phyloP scores from a whole-genome alignment of 2,113 vertebrate species.

The Nyctibius bracteatus region DNA sequence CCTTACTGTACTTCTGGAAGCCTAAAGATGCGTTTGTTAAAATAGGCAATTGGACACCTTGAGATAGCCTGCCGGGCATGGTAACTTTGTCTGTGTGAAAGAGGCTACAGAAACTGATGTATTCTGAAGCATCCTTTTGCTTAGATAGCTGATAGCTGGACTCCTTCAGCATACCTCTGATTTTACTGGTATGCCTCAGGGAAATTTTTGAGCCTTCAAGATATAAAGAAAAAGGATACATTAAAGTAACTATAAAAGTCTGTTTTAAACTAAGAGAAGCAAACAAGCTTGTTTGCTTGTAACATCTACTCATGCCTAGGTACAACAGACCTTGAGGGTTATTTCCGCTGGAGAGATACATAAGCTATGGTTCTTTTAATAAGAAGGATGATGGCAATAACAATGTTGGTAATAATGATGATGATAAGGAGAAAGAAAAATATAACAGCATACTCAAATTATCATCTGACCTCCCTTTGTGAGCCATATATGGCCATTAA shows the following conservation, averaged over 20 bases:
- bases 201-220: conserved; percentile 3
- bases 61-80: not conserved
- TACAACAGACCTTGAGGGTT: not conserved
- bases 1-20: conserved; percentile 25
- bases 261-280: not conserved
- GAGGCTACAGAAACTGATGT: not conserved
- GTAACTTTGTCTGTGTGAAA: conserved; percentile 5
- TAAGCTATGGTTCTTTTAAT: not conserved
- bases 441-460: not conserved
- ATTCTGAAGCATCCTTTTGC: not conserved
- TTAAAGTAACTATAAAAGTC: not conserved
- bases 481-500: not conserved
- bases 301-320: not conserved
- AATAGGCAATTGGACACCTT: conserved; percentile 9
- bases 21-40: conserved; percentile 38
- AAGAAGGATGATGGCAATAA: not conserved
- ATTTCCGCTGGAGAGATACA: not conserved
- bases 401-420: not conserved
- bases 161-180: not conserved
- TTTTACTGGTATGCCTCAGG: not conserved
- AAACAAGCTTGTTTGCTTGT: not conserved
- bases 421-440: not conserved
- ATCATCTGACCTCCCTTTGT: not conserved
- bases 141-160: not conserved
- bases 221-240: not conserved